A percentile compares a stretch with the other conserved stretches of the same genome.
These are phyloP conservation scores for Ispidina picta DNA, from an alignment of 2,797 vertebrate genomes.

Conservation along the genomic window DNA sequence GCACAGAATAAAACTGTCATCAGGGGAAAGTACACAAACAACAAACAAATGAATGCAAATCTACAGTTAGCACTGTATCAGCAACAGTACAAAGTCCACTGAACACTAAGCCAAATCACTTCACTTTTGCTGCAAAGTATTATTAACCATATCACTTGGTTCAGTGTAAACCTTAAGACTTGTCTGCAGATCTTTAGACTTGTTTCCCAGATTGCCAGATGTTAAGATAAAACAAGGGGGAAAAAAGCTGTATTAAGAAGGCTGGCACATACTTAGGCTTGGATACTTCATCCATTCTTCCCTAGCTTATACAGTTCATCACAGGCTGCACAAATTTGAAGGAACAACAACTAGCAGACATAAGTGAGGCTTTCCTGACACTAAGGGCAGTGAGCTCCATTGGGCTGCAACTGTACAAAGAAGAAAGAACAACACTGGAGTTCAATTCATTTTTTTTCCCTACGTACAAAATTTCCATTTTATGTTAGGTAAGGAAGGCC, in stretches of 20 bases:
- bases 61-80: background rate
- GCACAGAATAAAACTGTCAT: background rate
- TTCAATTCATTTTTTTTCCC: background rate
- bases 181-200: background rate
- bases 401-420: background rate
- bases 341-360: too few relatives aligned
- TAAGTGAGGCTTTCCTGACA: background rate
- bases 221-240: background rate
- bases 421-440: background rate
- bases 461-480: background rate
- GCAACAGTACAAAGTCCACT: background rate
- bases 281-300: background rate
- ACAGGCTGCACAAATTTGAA: background rate
- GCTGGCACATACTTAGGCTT: background rate
- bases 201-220: background rate
- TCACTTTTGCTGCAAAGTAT: background rate
- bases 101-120: background rate
- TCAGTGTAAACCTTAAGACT: background rate
- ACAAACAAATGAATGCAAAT: background rate
- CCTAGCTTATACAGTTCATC: background rate
- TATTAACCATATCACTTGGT: background rate
- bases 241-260: background rate
- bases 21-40: background rate
- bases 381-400: background rate
- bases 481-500: background rate